Evolutionary conservation across 2,888 invertebrate species (phyloP).

Genomic region (Antheraea assamensis): DNA sequence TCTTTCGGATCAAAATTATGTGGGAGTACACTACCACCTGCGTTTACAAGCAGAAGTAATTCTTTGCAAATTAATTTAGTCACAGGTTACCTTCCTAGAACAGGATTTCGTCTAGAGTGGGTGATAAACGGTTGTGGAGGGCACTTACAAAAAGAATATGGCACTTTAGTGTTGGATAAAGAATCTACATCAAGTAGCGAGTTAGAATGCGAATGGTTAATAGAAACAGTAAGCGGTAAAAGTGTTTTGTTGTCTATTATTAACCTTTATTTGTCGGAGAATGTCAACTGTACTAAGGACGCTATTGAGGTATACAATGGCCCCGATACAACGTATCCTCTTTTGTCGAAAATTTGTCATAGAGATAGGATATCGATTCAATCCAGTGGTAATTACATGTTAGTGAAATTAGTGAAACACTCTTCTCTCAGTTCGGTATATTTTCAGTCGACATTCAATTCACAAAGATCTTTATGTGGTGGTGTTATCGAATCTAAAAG

Average conservation of each 20-base stretch:
- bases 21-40: slow-evolving; percentile 72
- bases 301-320: slow-evolving; percentile 87
- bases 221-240: slow-evolving; percentile 85
- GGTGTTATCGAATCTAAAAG: slow-evolving; percentile 83
- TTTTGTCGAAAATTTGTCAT: slow-evolving; percentile 84
- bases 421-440: slow-evolving; percentile 81
- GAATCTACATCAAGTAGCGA: slow-evolving; percentile 81
- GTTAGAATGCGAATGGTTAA: slow-evolving; percentile 89
- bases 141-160: slow-evolving; percentile 78
- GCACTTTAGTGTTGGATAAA: slow-evolving; percentile 84
- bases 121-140: slow-evolving; percentile 89
- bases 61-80: slow-evolving; percentile 85
- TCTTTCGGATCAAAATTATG: slow-evolving; percentile 66
- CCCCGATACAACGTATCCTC: slow-evolving; percentile 79
- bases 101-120: slow-evolving; percentile 94
- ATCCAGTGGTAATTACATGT: slow-evolving; percentile 86
- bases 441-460: slow-evolving; percentile 80
- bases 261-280: slow-evolving; percentile 83
- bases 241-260: slow-evolving; percentile 85
- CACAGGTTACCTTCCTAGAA: slow-evolving; percentile 78
- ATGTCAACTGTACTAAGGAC: slow-evolving; percentile 83
- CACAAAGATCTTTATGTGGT: slow-evolving; percentile 85
- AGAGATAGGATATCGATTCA: slow-evolving; percentile 68
- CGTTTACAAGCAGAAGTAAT: slow-evolving; percentile 81
- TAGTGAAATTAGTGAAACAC: slow-evolving; percentile 85